phyloP scores from a whole-genome alignment of 2,888 invertebrate genomes.

The Thereva unica region DNA sequence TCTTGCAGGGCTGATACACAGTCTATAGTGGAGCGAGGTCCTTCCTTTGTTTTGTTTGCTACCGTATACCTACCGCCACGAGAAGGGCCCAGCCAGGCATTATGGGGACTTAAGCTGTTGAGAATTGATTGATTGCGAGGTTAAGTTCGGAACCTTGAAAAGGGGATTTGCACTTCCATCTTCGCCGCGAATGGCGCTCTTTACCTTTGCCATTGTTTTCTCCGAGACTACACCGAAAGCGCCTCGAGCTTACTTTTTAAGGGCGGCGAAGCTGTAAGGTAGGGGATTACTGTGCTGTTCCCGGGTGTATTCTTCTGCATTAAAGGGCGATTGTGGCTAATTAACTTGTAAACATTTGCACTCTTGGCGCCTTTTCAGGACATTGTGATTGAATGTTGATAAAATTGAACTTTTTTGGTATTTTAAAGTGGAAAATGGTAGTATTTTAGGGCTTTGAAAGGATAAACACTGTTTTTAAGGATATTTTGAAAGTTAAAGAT shows the following conservation, averaged over 20 bases:
- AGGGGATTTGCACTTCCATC: slow-evolving; percentile 38
- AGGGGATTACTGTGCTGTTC: not conserved
- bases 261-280: not conserved
- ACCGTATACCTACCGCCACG: slow-evolving; percentile 34
- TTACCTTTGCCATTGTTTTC: slow-evolving; percentile 20
- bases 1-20: too few species aligned
- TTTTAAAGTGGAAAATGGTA: too few species aligned
- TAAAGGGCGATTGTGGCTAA: too few species aligned
- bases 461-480: too few species aligned
- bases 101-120: slow-evolving; percentile 41
- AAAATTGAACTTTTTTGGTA: too few species aligned
- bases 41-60: slow-evolving; percentile 38
- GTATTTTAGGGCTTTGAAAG: too few species aligned
- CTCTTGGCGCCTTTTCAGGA: too few species aligned
- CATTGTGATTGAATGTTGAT: too few species aligned
- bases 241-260: not conserved
- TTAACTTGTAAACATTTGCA: too few species aligned
- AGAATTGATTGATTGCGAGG: slow-evolving; percentile 41
- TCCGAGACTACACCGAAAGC: too few species aligned
- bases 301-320: not conserved
- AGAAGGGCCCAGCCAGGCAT: slow-evolving; percentile 36
- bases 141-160: slow-evolving; percentile 39
- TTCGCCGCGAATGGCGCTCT: slow-evolving; percentile 14
- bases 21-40: slow-evolving; percentile 13
- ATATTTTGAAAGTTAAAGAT: too few species aligned